phyloP scores from a whole-genome alignment of 2,888 invertebrate genomes.

The Cerastoderma edule region DNA sequence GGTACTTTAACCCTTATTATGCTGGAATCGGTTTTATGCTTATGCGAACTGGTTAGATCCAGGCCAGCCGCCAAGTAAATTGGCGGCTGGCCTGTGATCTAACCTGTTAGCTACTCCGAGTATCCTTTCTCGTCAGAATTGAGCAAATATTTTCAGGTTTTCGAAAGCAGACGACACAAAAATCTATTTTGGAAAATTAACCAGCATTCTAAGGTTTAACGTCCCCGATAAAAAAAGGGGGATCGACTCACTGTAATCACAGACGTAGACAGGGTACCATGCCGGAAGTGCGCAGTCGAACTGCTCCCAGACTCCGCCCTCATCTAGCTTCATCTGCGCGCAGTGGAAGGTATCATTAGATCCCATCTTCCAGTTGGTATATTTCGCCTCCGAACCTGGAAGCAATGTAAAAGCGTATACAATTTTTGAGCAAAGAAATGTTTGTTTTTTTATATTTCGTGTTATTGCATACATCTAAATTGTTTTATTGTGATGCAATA shows the following conservation, averaged over 20 bases:
- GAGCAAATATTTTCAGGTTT: too few species aligned
- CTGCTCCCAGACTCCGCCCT: constrained; percentile 33
- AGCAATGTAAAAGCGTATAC: too few species aligned
- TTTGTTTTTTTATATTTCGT: not conserved
- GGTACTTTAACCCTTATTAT: too few species aligned
- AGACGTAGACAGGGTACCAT: constrained; percentile 45
- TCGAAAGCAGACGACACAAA: too few species aligned
- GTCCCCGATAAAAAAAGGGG: not conserved
- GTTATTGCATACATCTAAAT: not conserved
- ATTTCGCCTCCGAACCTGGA: constrained; percentile 23
- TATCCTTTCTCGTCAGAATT: too few species aligned
- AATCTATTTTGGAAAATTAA: too few species aligned
- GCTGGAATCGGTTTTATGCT: too few species aligned
- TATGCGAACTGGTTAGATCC: too few species aligned
- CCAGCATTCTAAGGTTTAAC: too few species aligned
- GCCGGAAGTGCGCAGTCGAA: constrained; percentile 22
- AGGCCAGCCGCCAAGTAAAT: too few species aligned
- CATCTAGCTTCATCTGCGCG: constrained; percentile 29
- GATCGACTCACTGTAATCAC: constrained; percentile 34
- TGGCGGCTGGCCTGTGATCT: too few species aligned
- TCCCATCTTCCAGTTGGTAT: constrained; percentile 33
- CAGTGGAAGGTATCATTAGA: constrained; percentile 20
- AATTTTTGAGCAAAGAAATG: not conserved
- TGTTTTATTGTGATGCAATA: not conserved
- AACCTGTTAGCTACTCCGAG: too few species aligned